Evolutionary conservation across 2,113 vertebrate genomes (phyloP).

Genomic region (Nicator chloris): DNA sequence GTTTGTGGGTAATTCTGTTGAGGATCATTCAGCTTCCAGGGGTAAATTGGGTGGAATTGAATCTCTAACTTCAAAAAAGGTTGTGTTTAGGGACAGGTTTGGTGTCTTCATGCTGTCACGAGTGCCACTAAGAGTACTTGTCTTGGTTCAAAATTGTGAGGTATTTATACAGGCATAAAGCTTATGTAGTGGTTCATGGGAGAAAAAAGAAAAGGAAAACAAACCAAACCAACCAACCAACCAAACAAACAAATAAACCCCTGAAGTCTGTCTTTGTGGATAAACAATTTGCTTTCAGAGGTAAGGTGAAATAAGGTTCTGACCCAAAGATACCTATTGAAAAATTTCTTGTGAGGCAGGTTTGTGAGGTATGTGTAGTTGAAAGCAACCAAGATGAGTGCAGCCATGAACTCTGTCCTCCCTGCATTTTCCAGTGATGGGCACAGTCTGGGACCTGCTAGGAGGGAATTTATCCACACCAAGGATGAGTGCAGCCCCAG

Average conservation of each 20-base stretch:
- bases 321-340: not conserved
- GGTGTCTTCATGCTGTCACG: not conserved
- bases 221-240: not conserved
- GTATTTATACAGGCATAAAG: not conserved
- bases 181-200: not conserved
- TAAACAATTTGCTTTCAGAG: not conserved
- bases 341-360: not conserved
- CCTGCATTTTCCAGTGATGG: not conserved
- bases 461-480: not conserved
- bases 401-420: not conserved
- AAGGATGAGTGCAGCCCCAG: not conserved
- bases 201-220: not conserved
- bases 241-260: fast-evolving
- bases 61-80: not conserved
- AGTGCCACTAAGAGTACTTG: not conserved
- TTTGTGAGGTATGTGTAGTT: not conserved
- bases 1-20: not conserved
- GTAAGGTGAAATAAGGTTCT: not conserved
- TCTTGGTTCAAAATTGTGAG: not conserved
- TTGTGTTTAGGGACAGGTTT: not conserved
- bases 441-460: not conserved
- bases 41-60: not conserved
- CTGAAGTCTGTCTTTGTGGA: not conserved
- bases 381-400: not conserved
- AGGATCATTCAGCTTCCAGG: not conserved